Percentiles rank a stretch among this genome's conserved stretches.
phyloP scores from a whole-genome alignment of 2,888 invertebrate genomes.

The Hyles lineata region DNA sequence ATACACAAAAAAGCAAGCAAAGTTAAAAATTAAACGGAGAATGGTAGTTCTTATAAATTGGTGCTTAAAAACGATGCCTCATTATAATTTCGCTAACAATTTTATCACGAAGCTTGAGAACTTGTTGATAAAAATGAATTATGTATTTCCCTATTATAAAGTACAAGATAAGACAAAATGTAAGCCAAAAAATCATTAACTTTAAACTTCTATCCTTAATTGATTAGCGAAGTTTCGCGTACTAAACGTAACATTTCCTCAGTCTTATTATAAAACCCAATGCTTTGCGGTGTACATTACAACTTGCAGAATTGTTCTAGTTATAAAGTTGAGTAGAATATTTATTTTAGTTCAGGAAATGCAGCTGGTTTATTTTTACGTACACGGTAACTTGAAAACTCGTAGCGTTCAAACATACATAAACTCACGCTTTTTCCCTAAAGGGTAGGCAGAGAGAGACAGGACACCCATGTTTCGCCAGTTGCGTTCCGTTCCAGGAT shows the following conservation, averaged over 20 bases:
- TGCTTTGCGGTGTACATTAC: neutral
- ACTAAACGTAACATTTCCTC: neutral
- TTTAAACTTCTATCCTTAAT: neutral
- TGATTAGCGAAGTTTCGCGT: neutral
- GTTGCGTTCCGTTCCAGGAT: no score
- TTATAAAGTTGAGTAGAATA: neutral
- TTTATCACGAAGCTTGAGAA: no score
- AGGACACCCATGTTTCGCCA: no score
- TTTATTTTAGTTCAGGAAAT: neutral
- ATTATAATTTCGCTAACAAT: no score
- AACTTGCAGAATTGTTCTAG: neutral
- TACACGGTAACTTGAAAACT: neutral
- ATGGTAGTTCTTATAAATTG: no score
- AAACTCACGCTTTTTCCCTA: neutral
- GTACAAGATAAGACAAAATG: neutral
- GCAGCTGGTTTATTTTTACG: neutral
- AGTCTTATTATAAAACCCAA: neutral
- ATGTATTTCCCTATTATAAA: neutral
- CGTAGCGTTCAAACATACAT: neutral
- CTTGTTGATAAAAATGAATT: no score
- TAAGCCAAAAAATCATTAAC: neutral
- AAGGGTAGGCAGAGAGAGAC: no score
- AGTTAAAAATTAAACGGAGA: no score
- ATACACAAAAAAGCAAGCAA: no score
- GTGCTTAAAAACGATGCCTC: no score